phyloP scores from a whole-genome alignment of 1,140 invertebrate genomes.

The Euura lappo region DNA sequence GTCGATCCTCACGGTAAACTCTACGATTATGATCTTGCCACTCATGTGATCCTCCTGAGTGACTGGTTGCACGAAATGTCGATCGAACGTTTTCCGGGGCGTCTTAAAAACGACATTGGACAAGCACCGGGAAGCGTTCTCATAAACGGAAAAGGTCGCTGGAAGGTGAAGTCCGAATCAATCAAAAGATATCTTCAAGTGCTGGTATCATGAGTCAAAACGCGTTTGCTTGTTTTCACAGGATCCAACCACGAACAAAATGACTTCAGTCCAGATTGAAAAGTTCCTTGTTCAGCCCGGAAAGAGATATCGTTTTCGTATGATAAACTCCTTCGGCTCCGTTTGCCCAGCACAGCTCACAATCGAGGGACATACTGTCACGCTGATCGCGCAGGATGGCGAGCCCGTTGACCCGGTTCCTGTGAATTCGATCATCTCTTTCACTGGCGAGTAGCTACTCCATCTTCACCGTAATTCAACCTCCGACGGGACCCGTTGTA shows the following conservation, averaged over 20 bases:
- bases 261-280: constrained; percentile 23
- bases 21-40: constrained; percentile 59
- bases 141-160: constrained; percentile 10
- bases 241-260: constrained; percentile 19
- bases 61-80: constrained; percentile 57
- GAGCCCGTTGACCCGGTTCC: constrained; percentile 67
- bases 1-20: constrained; percentile 43
- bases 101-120: neutral
- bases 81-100: constrained; percentile 28
- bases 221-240: constrained; percentile 1
- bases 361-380: constrained; percentile 78
- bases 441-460: constrained; percentile 56
- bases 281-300: constrained; percentile 59
- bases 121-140: constrained; percentile 6
- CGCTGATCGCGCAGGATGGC: constrained; percentile 79
- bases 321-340: constrained; percentile 83
- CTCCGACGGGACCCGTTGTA: constrained; percentile 86
- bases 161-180: neutral
- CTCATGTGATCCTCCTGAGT: constrained; percentile 57
- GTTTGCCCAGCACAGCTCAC: constrained; percentile 82
- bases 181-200: neutral
- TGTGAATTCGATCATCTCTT: constrained; percentile 36
- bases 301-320: constrained; percentile 76
- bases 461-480: constrained; percentile 65
- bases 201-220: constrained; percentile 22